These are phyloP conservation scores for Galeopterus variegatus DNA, from an alignment of 2,113 vertebrate species.

Conservation along the genomic window DNA sequence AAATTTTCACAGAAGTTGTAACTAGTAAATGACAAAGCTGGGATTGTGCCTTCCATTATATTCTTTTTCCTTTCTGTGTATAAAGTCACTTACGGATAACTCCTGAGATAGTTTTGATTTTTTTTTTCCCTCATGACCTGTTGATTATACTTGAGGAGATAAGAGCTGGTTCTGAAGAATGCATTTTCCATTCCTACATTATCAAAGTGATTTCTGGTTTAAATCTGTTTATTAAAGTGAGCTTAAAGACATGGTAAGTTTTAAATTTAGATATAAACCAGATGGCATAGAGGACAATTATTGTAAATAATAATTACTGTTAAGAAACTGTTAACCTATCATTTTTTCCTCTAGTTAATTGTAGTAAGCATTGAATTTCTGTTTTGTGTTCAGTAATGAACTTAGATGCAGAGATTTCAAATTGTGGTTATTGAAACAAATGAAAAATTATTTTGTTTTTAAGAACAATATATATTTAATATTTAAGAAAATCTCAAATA, in stretches of 20 bases:
- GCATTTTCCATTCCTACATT: background rate
- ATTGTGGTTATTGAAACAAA: constrained; percentile 57
- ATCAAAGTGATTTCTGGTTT: constrained; percentile 37
- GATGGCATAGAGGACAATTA: constrained; percentile 27
- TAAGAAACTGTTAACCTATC: background rate
- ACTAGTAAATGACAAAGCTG: background rate
- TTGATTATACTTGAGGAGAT: background rate
- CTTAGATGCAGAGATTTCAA: constrained; percentile 66
- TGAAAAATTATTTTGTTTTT: constrained; percentile 1
- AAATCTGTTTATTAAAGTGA: constrained; percentile 57
- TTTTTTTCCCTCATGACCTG: background rate
- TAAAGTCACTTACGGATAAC: background rate
- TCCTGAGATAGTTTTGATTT: background rate
- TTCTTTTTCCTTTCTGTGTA: background rate
- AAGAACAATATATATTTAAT: too few species aligned
- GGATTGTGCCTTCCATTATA: background rate
- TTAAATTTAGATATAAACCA: background rate
- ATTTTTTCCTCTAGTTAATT: constrained; percentile 58
- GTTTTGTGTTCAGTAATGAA: constrained; percentile 28
- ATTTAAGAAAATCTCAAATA: background rate
- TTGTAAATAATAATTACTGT: constrained; percentile 46
- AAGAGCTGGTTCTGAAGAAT: constrained; percentile 8
- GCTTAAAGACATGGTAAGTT: background rate
- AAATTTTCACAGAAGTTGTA: background rate
- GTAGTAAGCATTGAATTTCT: constrained; percentile 28